These are phyloP conservation scores for Hypsibius dujardini DNA, from an alignment of 1,140 invertebrate genomes.

Conservation along the genomic window DNA sequence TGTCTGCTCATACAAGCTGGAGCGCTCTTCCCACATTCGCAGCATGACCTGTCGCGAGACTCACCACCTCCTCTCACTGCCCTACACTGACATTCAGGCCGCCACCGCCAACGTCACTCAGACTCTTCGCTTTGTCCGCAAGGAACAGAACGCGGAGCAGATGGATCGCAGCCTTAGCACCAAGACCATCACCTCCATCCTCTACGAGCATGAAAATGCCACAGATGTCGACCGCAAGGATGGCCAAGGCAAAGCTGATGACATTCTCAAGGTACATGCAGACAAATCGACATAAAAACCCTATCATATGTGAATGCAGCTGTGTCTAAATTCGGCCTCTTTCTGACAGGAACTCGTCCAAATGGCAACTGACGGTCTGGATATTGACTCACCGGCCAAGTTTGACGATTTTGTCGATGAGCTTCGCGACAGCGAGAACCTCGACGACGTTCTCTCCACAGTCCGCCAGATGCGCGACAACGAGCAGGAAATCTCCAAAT, in stretches of 20 bases:
- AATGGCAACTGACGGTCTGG: neutral
- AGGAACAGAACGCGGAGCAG: neutral
- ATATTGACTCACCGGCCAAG: neutral
- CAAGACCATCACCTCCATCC: conserved; percentile 13
- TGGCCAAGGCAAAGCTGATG: neutral
- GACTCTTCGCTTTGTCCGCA: neutral
- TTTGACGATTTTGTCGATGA: conserved; percentile 10
- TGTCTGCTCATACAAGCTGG: conserved; percentile 8
- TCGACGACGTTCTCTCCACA: neutral
- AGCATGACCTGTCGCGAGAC: conserved; percentile 11
- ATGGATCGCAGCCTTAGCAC: neutral
- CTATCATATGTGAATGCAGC: neutral
- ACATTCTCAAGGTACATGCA: conserved; percentile 3
- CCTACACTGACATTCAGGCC: neutral
- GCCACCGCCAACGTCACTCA: conserved; percentile 2
- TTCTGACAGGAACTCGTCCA: neutral
- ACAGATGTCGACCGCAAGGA: conserved; percentile 10
- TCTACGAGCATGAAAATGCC: conserved; percentile 15
- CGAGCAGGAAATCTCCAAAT: conserved; percentile 13
- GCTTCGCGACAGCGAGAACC: neutral
- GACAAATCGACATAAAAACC: neutral
- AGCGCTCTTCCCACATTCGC: neutral
- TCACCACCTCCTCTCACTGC: conserved; percentile 2
- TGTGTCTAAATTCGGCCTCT: neutral
- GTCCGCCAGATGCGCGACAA: neutral